Percentiles rank a stretch among this genome's conserved stretches.
Evolutionary conservation across 2,797 vertebrate genomes (phyloP).

Genomic region (Cygnus olor): DNA sequence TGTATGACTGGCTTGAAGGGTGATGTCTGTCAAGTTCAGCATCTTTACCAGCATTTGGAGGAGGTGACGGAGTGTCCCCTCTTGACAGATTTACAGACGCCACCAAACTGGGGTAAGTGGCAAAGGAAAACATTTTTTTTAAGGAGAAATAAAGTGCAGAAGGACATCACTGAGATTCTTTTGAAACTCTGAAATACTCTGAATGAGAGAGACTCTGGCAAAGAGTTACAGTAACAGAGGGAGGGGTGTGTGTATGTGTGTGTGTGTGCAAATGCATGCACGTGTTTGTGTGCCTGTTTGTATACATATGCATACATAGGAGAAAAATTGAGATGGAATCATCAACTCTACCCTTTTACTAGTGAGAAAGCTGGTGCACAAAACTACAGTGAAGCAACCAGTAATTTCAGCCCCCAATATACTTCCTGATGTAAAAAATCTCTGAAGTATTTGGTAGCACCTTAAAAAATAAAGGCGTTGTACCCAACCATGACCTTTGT

Average conservation of each 20-base stretch:
- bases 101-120: neutral
- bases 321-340: neutral
- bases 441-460: neutral
- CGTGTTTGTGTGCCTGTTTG: neutral
- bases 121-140: neutral
- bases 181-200: neutral
- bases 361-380: neutral
- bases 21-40: rapidly evolving
- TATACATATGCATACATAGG: rapidly evolving
- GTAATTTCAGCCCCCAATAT: neutral
- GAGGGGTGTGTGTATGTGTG: no score
- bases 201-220: neutral
- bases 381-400: neutral
- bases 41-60: neutral
- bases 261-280: neutral
- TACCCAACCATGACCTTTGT: neutral
- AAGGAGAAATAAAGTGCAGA: neutral
- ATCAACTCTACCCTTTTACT: rapidly evolving
- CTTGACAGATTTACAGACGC: neutral
- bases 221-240: neutral
- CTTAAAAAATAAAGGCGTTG: neutral
- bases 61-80: neutral
- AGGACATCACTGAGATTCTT: neutral
- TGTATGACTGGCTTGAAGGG: neutral
- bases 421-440: neutral